Evolutionary conservation across 2,113 vertebrate species (phyloP).

Genomic region (Amazona vittata): DNA sequence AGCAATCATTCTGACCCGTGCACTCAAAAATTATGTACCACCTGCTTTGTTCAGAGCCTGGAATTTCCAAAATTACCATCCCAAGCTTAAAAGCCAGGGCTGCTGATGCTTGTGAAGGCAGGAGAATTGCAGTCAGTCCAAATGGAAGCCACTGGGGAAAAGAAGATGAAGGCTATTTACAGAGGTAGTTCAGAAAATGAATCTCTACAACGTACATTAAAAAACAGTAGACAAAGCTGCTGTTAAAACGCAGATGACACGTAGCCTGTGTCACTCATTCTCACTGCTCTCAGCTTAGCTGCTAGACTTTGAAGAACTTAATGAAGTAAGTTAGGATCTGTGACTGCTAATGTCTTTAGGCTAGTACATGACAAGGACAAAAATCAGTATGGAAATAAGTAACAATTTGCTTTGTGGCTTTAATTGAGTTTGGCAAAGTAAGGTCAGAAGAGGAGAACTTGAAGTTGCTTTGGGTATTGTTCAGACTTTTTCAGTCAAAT

Average conservation of each 20-base stretch:
- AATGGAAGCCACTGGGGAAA: not conserved
- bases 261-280: not conserved
- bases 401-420: not conserved
- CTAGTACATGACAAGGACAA: not conserved
- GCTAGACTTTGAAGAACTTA: not conserved
- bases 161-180: not conserved
- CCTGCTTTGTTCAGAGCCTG: not conserved
- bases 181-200: not conserved
- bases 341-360: not conserved
- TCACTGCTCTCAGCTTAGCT: not conserved
- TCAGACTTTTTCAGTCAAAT: not conserved
- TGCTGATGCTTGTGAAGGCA: not conserved
- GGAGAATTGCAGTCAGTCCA: not conserved
- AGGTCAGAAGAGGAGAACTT: not conserved
- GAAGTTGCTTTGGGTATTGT: not conserved
- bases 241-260: not conserved
- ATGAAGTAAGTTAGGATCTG: not conserved
- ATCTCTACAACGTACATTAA: not conserved
- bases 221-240: not conserved
- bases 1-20: not conserved
- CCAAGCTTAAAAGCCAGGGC: not conserved
- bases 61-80: not conserved
- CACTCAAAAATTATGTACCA: not conserved
- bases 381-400: not conserved
- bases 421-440: conserved; percentile 24